phyloP scores from a whole-genome alignment of 2,797 vertebrate genomes.

The Siniperca undulata region DNA sequence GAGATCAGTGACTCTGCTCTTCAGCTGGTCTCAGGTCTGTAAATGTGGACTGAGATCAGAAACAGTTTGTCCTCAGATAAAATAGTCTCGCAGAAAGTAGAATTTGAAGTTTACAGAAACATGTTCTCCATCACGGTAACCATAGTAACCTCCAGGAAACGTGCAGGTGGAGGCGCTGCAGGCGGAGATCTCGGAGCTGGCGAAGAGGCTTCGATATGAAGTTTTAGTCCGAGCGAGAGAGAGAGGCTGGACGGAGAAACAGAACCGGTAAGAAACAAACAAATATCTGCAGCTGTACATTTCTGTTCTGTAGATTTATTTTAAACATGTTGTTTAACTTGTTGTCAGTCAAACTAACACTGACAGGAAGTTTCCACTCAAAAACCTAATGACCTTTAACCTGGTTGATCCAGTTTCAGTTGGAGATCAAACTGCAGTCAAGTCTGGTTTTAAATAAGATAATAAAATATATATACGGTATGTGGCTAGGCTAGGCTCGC shows the following conservation, averaged over 20 bases:
- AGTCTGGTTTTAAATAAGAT: too few species aligned
- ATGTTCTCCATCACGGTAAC: slow-evolving; percentile 1
- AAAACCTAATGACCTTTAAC: too few species aligned
- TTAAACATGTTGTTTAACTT: background rate
- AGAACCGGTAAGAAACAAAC: slow-evolving; percentile 84
- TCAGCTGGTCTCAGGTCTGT: background rate
- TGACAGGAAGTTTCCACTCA: background rate
- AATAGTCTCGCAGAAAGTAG: background rate
- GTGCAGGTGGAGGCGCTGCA: slow-evolving; percentile 93
- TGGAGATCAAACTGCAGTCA: too few species aligned
- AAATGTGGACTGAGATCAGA: background rate
- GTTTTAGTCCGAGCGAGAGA: slow-evolving; percentile 87
- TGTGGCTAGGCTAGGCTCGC: too few species aligned
- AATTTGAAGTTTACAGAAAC: too few species aligned
- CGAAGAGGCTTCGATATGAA: slow-evolving; percentile 88
- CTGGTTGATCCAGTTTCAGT: too few species aligned
- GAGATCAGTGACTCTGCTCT: background rate
- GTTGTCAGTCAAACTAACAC: background rate
- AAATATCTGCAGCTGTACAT: background rate
- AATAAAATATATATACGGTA: too few species aligned
- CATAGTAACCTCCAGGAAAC: slow-evolving; percentile 62
- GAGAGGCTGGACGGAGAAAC: slow-evolving; percentile 90
- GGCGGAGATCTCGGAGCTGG: slow-evolving; percentile 89
- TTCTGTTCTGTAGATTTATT: background rate
- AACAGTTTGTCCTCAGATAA: background rate